Evolutionary conservation across 2,797 vertebrate genomes (phyloP), one percentile per base, ranked within the genome.

Genomic region (Cynopterus sphinx): DNA sequence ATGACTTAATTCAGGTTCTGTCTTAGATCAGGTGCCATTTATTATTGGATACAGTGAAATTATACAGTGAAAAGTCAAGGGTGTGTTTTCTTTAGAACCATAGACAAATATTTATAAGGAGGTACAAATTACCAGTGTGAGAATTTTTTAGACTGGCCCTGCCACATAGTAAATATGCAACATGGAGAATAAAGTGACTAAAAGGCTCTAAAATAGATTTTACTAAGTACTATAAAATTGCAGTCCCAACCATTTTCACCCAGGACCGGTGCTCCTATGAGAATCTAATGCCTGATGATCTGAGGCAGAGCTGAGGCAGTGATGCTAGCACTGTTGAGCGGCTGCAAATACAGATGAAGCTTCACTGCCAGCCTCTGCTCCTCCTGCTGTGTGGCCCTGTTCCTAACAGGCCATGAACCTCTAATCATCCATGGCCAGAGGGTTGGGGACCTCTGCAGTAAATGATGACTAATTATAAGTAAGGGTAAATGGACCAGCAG

Each of bases 161-260:
- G 28, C 28, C 26, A 73, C 49, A 70, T 81, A 81, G n/a, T 88
- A 43, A 79, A 63, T 51, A n/a, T 61, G 16, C 21, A 91, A 70
- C 67, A 41, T 24, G 70, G 65, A 83, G 33, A 96, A 71, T 67
- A 82, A 95, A 95, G 49, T 51, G 67, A 93, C 16, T 33, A 65
- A 74, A 95, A 90, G 16, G 21, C 17, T 77, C n/a, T 68, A 39
- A 81, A 91, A 49, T 63, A 73, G 26, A 49, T 89, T 81, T 87
- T 90, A 39, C 6, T 61, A 63, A 90, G 28, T 59, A 53, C 5
- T 57, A 22, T 73, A 49, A 49, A 49, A 15, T 49, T 16, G 49
- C 15, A 16, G 49, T 49, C 49, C 49, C 49, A 49, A 49, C 49
- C 49, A 16, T 49, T 49, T 49, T 49, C 49, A 49, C 49, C 15